A percentile compares a stretch with the other conserved stretches of the same genome.
phyloP scores from a whole-genome alignment of 2,888 invertebrate genomes.

The Gymnosoma rotundatum region DNA sequence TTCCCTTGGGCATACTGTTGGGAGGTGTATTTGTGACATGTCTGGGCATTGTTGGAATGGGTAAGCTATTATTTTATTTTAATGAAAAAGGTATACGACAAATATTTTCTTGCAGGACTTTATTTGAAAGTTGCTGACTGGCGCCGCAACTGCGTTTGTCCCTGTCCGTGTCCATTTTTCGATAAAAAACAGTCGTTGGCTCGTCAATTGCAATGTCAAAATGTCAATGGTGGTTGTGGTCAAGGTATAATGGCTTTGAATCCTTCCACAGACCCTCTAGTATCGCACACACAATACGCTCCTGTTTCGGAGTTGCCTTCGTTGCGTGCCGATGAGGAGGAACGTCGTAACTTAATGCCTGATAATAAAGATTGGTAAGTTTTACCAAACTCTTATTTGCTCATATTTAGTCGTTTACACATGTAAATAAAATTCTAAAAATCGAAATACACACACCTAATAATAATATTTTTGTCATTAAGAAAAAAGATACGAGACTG shows the following conservation, averaged over 20 bases:
- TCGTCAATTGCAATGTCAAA: slow-evolving; percentile 76
- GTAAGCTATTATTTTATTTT: slow-evolving; percentile 78
- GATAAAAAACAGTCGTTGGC: slow-evolving; percentile 78
- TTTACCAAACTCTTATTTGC: too few species aligned
- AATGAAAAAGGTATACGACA: background rate
- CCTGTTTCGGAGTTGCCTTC: slow-evolving; percentile 88
- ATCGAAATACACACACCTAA: too few species aligned
- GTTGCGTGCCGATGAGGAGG: slow-evolving; percentile 84
- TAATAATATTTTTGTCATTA: too few species aligned
- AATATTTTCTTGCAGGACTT: slow-evolving; percentile 75
- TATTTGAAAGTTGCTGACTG: slow-evolving; percentile 79
- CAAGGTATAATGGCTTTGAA: slow-evolving; percentile 86
- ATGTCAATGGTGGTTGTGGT: slow-evolving; percentile 79
- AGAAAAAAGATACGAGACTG: too few species aligned
- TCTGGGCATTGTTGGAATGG: slow-evolving; percentile 85
- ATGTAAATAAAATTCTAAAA: too few species aligned
- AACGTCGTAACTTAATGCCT: slow-evolving; percentile 88
- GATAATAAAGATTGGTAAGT: slow-evolving; percentile 89
- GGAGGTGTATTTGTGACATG: slow-evolving; percentile 86
- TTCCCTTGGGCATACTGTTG: slow-evolving; percentile 84
- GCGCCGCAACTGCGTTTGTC: slow-evolving; percentile 79
- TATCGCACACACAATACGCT: slow-evolving; percentile 88
- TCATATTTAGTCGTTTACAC: too few species aligned
- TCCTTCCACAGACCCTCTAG: slow-evolving; percentile 89
- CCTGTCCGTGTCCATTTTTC: slow-evolving; percentile 75